Base-by-base conservation (phyloP, 1,140 invertebrate species). In the Drosophila nigromelanica region DNA sequence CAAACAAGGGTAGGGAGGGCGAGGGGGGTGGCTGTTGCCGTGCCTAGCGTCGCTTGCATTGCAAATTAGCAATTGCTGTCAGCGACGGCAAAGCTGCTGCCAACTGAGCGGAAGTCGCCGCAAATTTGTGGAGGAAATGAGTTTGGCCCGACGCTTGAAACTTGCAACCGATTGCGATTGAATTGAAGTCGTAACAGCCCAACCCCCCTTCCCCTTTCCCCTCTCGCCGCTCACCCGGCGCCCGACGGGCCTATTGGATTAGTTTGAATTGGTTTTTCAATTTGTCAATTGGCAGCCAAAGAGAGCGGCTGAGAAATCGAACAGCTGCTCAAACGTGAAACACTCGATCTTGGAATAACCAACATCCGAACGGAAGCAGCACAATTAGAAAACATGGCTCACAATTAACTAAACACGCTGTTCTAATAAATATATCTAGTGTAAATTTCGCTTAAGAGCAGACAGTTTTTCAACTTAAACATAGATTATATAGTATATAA, bases 101-200 rank as follows among this genome's bases (percentile, higher is more conserved):
- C 50, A 56, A 58, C 63, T 62, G 80, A 83, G 61, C 83, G 82
- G 82, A 87, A 87, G 82, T 87, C 63, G 72, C 56, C 61, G 75
- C 81, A 70, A 89, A 82, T 82, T 87, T 87, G 83, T 87, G 68
- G 72, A 87, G 82, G 82, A 87, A 87, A 87, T 87, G 81, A 74
- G 75, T 82, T 81, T 77, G 73, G 62, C 56, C 39, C 67, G 67
- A 47, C 47, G 54, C 58, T 73, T 62, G n/a, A 3, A 47, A 56
- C 55, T 68, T 56, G 52, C 35, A 64, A 11, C 18, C 64, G 45
- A 60, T 52, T 33, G 43, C 64, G 45, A 60, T 52, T 33, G 43
- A 50, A 39, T 67, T 58, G 14, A 45, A 56, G 27, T 58, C n/a
- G 33, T 35, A n/a, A n/a, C n/a, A n/a, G n/a, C n/a, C 24, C 21